These are phyloP conservation scores for Toxonevra muliebris DNA, from an alignment of 2,888 invertebrate genomes.

Conservation along the genomic window DNA sequence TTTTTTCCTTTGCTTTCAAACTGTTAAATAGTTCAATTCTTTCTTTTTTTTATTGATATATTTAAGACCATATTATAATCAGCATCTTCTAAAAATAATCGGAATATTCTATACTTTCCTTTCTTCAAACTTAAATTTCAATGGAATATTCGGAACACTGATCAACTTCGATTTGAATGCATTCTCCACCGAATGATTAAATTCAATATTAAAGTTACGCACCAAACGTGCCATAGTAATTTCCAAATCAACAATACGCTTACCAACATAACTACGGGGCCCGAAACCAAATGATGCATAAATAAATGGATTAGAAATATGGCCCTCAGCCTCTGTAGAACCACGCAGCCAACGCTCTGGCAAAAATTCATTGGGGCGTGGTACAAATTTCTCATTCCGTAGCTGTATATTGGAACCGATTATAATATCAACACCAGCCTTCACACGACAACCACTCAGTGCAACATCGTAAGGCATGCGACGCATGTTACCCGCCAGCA, in stretches of 20 bases:
- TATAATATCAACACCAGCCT: conserved; percentile 74
- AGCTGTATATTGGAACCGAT: conserved; percentile 74
- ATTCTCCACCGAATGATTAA: conserved; percentile 58
- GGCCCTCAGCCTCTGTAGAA: conserved; percentile 35
- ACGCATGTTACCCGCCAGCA: conserved; percentile 70
- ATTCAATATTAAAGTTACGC: too few relatives aligned
- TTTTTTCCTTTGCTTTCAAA: too few relatives aligned
- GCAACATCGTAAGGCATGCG: conserved; percentile 69
- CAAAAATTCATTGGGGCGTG: conserved; percentile 70
- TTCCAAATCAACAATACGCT: conserved; percentile 74
- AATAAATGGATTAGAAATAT: conserved; percentile 52
- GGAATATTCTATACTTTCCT: too few relatives aligned
- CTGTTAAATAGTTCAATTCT: too few relatives aligned
- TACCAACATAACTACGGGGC: conserved; percentile 72
- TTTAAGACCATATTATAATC: too few relatives aligned
- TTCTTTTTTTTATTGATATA: too few relatives aligned
- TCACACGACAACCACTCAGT: conserved; percentile 72
- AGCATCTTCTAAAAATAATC: too few relatives aligned
- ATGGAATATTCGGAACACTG: conserved; percentile 59
- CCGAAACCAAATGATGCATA: conserved; percentile 61
- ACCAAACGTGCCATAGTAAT: conserved; percentile 64
- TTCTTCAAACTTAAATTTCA: conserved; percentile 62
- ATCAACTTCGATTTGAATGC: conserved; percentile 55
- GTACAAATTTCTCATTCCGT: conserved; percentile 73
- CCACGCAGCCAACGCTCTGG: conserved; percentile 79